Evolutionary conservation across 1,140 invertebrate species (phyloP), one percentile per base, ranked within the genome.

Genomic region (Venustaconcha ellipsiformis): DNA sequence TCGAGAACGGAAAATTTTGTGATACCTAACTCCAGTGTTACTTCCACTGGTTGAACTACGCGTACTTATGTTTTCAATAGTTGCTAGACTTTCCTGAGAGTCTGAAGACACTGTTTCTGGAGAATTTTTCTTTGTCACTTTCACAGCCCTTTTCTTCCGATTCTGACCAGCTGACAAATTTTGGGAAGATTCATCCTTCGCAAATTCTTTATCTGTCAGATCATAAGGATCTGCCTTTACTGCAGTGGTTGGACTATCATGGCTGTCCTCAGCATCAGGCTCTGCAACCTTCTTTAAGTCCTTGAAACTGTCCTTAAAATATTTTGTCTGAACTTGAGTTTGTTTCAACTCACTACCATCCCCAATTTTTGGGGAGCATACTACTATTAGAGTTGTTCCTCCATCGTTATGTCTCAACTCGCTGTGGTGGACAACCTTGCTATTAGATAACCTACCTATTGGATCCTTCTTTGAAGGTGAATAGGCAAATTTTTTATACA

Each of bases 391-490:
- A 37, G 82, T 85, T 56, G 82, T 84, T 15, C 82, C 82, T 55
- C 77, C 67, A 57, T 80, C 71, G 1, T 48, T 48, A 73, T 80
- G 74, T 70, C 79, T 81, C 57, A 83, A 57, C 63, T 82, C 80
- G 71, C 80, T 80, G 57, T 82, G 82, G 73, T 82, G 83, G n/a
- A 85, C 78, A 26, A 85, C 82, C 59, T 78, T 82, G 67, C 82
- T 82, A 72, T 85, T 83, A 68, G 74, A 76, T 37, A 85, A 72
- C 23, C 76, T 76, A 18, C 78, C 80, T n/a, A 79, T 67, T 68
- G 75, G 75, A 59, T 77, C 75, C 68, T 63, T 77, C 15, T 70
- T 70, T 60, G 20, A 67, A 26, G 72, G 64, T 57, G 72, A 72
- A 62, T 77, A 70, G 14, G 75, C 72, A 68, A 77, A 77, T 63